Evolutionary conservation across 2,113 vertebrate species (phyloP).

Genomic region (Condylura cristata): DNA sequence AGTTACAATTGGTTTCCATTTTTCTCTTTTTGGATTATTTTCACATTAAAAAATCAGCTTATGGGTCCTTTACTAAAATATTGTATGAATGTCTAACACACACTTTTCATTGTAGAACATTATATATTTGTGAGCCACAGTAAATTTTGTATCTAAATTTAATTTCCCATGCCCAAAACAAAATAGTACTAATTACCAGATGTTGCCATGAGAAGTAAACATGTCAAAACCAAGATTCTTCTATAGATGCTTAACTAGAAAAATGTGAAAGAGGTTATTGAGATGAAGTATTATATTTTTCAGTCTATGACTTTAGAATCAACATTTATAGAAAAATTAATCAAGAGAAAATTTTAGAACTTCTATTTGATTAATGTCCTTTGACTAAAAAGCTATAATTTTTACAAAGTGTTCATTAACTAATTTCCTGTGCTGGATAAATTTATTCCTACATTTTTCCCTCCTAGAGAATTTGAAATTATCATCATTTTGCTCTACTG

Average conservation of each 20-base stretch:
- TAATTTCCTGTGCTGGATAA: constrained; percentile 10
- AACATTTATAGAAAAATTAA: constrained; percentile 23
- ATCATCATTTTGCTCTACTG: constrained; percentile 26
- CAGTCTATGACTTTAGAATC: neutral
- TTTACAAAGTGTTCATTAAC: neutral
- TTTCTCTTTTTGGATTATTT: neutral
- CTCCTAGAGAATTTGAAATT: neutral
- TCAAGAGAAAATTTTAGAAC: constrained; percentile 10
- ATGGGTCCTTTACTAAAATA: neutral
- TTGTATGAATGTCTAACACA: neutral
- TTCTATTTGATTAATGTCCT: constrained; percentile 20
- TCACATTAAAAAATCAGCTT: neutral
- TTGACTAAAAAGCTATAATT: constrained; percentile 12
- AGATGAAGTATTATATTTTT: neutral
- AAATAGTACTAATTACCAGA: neutral
- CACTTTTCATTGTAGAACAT: neutral
- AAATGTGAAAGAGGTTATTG: neutral
- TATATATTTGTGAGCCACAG: neutral
- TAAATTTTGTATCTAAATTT: neutral
- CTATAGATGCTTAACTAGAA: neutral
- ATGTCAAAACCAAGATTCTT: constrained; percentile 27
- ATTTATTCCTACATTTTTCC: neutral
- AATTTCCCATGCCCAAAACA: neutral
- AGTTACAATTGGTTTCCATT: neutral
- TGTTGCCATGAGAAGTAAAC: neutral